Conservation (phyloP, 2,888 invertebrate genomes). For the Idaea straminata region DNA sequence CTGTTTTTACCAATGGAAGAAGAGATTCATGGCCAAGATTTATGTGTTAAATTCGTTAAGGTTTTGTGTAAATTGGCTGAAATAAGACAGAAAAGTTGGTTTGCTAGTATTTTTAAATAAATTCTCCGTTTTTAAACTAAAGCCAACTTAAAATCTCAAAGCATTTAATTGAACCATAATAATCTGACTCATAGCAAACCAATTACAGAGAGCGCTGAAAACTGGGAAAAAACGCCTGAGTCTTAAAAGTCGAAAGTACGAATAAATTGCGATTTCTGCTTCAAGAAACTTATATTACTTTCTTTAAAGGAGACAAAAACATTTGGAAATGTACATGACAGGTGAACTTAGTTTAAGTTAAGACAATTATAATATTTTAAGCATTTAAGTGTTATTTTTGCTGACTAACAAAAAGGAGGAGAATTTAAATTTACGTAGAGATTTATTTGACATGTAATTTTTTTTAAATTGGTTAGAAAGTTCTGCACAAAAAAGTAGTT, state of each 20-base stretch:
- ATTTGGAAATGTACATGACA: conserved; percentile 27
- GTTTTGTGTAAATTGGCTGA: too few species aligned
- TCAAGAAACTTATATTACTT: conserved; percentile 65
- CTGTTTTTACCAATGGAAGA: too few species aligned
- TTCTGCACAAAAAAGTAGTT: too few species aligned
- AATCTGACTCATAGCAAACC: conserved; percentile 37
- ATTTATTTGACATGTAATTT: too few species aligned
- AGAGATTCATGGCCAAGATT: too few species aligned
- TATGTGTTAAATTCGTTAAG: too few species aligned
- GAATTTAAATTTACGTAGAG: too few species aligned
- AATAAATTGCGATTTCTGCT: conserved; percentile 64
- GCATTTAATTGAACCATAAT: conserved; percentile 14
- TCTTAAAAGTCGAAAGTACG: conserved; percentile 31
- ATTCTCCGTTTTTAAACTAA: neutral
- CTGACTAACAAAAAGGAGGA: too few species aligned
- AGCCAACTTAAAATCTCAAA: neutral
- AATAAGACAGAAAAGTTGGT: too few species aligned
- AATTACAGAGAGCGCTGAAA: conserved; percentile 44
- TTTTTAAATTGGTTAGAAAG: too few species aligned
- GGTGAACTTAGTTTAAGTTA: conserved; percentile 23
- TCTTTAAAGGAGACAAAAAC: conserved; percentile 39
- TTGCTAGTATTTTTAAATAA: neutral
- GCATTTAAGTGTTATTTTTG: too few species aligned
- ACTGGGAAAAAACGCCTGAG: conserved; percentile 38
- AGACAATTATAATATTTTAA: conserved; percentile 20